Conservation (phyloP, 2,113 vertebrate genomes). For the Hepsetus odoe region DNA sequence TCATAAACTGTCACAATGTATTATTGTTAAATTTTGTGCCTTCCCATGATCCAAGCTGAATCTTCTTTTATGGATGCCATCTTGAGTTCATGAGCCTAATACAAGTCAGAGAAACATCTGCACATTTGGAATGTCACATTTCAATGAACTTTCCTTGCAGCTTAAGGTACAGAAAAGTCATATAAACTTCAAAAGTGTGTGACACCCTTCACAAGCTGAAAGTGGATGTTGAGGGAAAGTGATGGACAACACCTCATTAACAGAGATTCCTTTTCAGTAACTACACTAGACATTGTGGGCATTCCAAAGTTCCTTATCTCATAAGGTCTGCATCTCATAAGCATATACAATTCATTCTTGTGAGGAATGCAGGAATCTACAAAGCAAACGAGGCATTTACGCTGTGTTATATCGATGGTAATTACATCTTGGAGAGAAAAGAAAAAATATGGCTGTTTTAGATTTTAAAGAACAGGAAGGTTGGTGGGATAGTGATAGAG, state of each 20-base stretch:
- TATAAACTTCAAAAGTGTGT: neutral
- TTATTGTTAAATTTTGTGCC: slow-evolving; percentile 47
- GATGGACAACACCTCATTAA: slow-evolving; percentile 54
- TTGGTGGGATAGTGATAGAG: slow-evolving; percentile 5
- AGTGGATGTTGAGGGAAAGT: slow-evolving; percentile 48
- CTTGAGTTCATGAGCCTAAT: slow-evolving; percentile 55
- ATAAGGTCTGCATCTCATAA: slow-evolving; percentile 41
- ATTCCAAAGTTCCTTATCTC: slow-evolving; percentile 19
- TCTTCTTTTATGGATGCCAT: slow-evolving; percentile 55
- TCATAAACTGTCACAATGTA: neutral
- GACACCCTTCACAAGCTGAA: slow-evolving; percentile 18
- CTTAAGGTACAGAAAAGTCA: slow-evolving; percentile 8
- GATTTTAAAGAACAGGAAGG: slow-evolving; percentile 32
- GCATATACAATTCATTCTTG: slow-evolving; percentile 48
- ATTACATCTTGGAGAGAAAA: slow-evolving; percentile 61
- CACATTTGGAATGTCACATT: slow-evolving; percentile 48
- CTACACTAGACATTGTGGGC: slow-evolving; percentile 50
- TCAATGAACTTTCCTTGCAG: slow-evolving; percentile 31
- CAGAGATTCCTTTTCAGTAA: slow-evolving; percentile 33
- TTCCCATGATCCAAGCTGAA: slow-evolving; percentile 7
- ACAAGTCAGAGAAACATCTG: slow-evolving; percentile 60
- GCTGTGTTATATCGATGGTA: slow-evolving; percentile 44
- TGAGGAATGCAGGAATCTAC: slow-evolving; percentile 46
- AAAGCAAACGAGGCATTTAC: slow-evolving; percentile 54
- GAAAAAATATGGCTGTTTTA: slow-evolving; percentile 10